phyloP scores from a whole-genome alignment of 2,888 invertebrate species.

The Meta bourneti region DNA sequence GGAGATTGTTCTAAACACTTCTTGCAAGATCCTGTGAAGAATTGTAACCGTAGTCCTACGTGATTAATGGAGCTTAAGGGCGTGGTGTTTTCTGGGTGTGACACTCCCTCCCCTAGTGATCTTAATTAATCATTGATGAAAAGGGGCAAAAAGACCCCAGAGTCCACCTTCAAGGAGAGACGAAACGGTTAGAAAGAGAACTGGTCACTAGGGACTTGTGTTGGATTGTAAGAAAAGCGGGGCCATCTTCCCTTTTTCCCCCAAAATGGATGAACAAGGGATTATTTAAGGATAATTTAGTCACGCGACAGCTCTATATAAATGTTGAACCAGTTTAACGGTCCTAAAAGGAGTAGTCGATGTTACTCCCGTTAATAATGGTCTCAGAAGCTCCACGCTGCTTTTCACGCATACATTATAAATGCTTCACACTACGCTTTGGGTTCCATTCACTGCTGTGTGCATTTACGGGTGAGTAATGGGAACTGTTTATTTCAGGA shows the following conservation, averaged over 20 bases:
- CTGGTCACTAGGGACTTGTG: slow-evolving; percentile 32
- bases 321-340: slow-evolving; percentile 45
- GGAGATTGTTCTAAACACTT: slow-evolving; percentile 2
- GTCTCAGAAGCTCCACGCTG: slow-evolving; percentile 33
- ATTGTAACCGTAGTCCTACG: slow-evolving; percentile 20
- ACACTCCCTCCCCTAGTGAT: slow-evolving; percentile 57
- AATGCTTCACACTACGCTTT: not conserved
- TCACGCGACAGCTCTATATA: slow-evolving; percentile 43
- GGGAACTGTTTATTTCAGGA: too few relatives aligned
- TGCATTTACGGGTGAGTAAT: too few relatives aligned
- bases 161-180: slow-evolving; percentile 39
- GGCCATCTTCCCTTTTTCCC: slow-evolving; percentile 19
- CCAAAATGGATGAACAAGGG: slow-evolving; percentile 44
- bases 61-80: slow-evolving; percentile 61
- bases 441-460: not conserved
- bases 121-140: slow-evolving; percentile 75
- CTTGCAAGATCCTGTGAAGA: not conserved
- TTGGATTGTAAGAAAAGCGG: slow-evolving; percentile 44
- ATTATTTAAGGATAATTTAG: slow-evolving; percentile 61
- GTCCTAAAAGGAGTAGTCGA: slow-evolving; percentile 50
- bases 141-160: slow-evolving; percentile 69
- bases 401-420: slow-evolving; percentile 41
- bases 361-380: slow-evolving; percentile 34
- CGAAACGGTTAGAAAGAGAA: slow-evolving; percentile 47
- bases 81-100: slow-evolving; percentile 66